Conservation (phyloP, 2,888 invertebrate species). For the Nymphalis urticae region DNA sequence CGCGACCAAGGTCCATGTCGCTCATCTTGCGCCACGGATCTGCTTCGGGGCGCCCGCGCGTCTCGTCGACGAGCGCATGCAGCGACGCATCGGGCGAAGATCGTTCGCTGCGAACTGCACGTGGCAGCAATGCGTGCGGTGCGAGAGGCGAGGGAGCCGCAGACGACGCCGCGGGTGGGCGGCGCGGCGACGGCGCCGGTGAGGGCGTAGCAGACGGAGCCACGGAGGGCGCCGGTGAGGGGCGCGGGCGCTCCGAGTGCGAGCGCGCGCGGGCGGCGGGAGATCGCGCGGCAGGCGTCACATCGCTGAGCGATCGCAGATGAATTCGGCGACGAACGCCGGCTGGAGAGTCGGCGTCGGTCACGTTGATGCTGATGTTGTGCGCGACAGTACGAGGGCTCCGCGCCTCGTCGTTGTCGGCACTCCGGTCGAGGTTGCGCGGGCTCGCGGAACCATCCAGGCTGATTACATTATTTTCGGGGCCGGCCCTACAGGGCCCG, state of each 20-base stretch:
- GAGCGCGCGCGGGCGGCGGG: constrained; percentile 65
- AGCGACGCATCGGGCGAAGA: constrained; percentile 41
- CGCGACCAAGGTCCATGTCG: constrained; percentile 52
- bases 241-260: constrained; percentile 69
- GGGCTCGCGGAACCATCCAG: constrained; percentile 56
- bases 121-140: constrained; percentile 39
- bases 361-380: constrained; percentile 74
- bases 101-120: constrained; percentile 42
- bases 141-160: constrained; percentile 44
- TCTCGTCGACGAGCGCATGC: constrained; percentile 44
- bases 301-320: constrained; percentile 74
- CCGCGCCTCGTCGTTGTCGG: constrained; percentile 50
- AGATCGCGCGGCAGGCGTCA: constrained; percentile 69
- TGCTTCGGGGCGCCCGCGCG: constrained; percentile 45
- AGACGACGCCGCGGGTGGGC: constrained; percentile 44
- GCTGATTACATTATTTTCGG: constrained; percentile 67
- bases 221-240: constrained; percentile 51
- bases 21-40: constrained; percentile 69
- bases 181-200: constrained; percentile 45
- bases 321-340: constrained; percentile 67
- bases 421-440: constrained; percentile 49
- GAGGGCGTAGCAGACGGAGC: constrained; percentile 48
- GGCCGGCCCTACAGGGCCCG: constrained; percentile 82
- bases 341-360: constrained; percentile 65
- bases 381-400: constrained; percentile 50